Evolutionary conservation across 2,113 vertebrate genomes (phyloP), one percentile per base, ranked within the genome.

Genomic region (Ivindomyrus marchei): DNA sequence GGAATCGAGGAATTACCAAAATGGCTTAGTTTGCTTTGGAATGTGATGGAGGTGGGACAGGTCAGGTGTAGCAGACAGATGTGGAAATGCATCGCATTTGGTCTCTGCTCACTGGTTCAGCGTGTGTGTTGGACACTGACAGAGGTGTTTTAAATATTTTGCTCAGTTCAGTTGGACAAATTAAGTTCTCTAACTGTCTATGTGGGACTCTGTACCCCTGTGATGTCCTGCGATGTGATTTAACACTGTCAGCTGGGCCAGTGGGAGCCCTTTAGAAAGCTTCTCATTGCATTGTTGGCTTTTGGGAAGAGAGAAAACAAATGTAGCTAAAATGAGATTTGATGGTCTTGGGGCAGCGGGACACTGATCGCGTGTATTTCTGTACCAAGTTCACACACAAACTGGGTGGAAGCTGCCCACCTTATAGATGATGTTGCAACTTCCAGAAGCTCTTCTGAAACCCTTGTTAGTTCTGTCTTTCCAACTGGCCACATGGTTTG

Each of bases 81-180:
- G 36, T 92, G 53, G 87, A 90, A 45, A 87, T 91, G 91, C 90
- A 42, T 10, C 17, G 21, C 24, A 46, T 27, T 27, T 87, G 39
- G 74, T 91, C 92, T 90, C 91, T 94, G 93, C 95, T 96, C 95
- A 95, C 95, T 96, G 95, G 95, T 91, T 95, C 94, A 96, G 95
- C 94, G 49, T 92, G 88, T 94, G 85, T 58, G 92, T 93, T 92
- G 92, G 89, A 89, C 90, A 85, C 74, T 45, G 11, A 11, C 36
- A 45, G 80, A 42, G 45, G 39, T 47, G 39, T 85, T 85, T 85
- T 46, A 85, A 42, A 80, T 80, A 31, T n/a, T 85, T 85, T 24
- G 8, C 83, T 85, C 24, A 24, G 5, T 21, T 47, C 6, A 46
- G 19, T 45, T 27, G 62, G 62, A 31, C 62, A 70, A 70, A 70